Base-by-base conservation (phyloP, 2,113 vertebrate genomes). In the Pyxicephalus adspersus region DNA sequence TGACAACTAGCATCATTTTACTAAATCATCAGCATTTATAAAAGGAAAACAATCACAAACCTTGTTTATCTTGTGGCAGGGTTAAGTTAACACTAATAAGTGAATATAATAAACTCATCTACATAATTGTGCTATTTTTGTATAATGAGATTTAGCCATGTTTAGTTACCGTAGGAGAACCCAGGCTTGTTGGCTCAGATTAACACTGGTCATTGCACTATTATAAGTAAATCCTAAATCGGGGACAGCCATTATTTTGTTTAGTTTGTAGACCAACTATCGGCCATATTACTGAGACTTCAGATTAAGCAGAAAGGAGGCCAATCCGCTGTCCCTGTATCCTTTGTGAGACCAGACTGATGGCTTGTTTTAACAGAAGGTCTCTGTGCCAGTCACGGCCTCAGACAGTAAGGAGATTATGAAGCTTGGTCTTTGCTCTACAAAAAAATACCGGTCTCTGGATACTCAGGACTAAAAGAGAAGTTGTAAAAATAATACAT, bases 381-480 rank as follows among this genome's bases (percentile, higher is more conserved):
- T 34, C 57, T 74, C 20, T 60, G 28, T 74, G 71, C 28, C 71
- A 34, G 52, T 58, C 70, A 17, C 70, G 22, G 38, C 23, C 75
- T 51, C 60, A 77, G 75, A 18, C 58, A 64, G 19, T 64, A 77
- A 77, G 75, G 60, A 77, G 75, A 77, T 77, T 77, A 77, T 2
- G 38, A 0, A 6, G 45, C 61, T 76, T 50, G 73, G n/a, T 72
- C 51, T 72, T 34, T 73, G 70, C 19, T 31, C 71, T 74, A 38
- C 16, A 60, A 23, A 29, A 38, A 74, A 60, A 19, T 23, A 6
- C 51, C 68, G 55, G n/a, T 58, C 52, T 34, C 26, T 58, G 52
- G 8, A n/a, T 72, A 16, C 26, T 34, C 23, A 15, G 54, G 54
- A n/a, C 66, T 15, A 45, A 20, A 22, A 70, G 16, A 16, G 65